phyloP scores from a whole-genome alignment of 2,888 invertebrate species.

The Aporophyla lueneburgensis region DNA sequence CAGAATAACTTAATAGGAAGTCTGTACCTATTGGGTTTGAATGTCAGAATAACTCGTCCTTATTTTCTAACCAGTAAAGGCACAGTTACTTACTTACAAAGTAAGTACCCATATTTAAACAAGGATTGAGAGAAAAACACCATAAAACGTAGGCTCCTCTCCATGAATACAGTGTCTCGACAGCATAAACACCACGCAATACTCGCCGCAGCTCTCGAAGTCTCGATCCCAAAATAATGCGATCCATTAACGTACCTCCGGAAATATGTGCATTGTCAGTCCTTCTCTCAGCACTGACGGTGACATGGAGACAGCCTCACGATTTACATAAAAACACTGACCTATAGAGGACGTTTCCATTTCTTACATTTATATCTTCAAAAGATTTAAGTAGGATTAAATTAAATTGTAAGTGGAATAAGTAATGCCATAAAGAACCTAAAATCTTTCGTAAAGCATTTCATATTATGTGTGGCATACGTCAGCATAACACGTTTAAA shows the following conservation, averaged over 20 bases:
- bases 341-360: constrained; percentile 54
- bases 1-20: not conserved
- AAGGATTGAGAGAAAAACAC: constrained; percentile 29
- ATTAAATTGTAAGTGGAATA: not conserved
- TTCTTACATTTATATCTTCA: constrained; percentile 30
- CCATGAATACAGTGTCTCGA: constrained; percentile 47
- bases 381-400: not conserved
- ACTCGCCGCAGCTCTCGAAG: constrained; percentile 53
- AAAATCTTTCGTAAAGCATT: not conserved
- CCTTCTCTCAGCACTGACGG: constrained; percentile 61
- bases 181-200: constrained; percentile 51
- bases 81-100: not conserved
- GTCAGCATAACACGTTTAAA: constrained; percentile 16
- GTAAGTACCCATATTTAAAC: constrained; percentile 6
- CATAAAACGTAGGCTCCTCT: constrained; percentile 39
- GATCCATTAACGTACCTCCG: constrained; percentile 78
- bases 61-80: not conserved
- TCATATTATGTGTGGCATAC: not conserved
- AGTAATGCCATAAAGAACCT: not conserved
- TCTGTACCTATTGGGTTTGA: not conserved
- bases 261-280: constrained; percentile 76
- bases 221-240: constrained; percentile 78
- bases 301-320: constrained; percentile 58
- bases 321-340: constrained; percentile 70
- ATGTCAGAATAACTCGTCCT: not conserved